Conservation (phyloP, 2,888 invertebrate species). For the Tanypteryx hageni region DNA sequence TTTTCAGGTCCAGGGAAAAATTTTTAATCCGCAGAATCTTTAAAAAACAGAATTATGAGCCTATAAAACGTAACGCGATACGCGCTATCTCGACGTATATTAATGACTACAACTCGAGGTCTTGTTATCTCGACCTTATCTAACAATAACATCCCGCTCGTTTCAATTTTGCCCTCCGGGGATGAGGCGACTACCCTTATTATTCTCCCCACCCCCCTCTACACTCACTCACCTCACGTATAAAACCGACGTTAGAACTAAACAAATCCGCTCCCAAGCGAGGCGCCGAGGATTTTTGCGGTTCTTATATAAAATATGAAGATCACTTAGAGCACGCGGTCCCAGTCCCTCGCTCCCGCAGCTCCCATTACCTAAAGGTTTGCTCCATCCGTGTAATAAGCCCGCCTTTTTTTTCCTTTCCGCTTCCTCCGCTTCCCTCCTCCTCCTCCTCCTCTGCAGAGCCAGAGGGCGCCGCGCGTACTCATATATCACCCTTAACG, state of each 20-base stretch:
- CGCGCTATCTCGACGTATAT: too few relatives aligned
- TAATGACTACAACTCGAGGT: too few relatives aligned
- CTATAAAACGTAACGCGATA: too few relatives aligned
- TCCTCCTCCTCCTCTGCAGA: background rate
- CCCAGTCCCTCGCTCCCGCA: background rate
- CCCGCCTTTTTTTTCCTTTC: background rate
- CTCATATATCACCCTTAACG: background rate
- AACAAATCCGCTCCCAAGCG: background rate
- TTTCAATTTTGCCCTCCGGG: background rate
- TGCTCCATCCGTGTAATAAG: conserved; percentile 28
- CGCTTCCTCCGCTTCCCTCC: background rate
- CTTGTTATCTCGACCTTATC: too few relatives aligned
- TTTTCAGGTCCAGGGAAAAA: too few relatives aligned
- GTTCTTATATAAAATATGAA: background rate
- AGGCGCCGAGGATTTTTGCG: background rate
- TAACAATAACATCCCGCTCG: background rate
- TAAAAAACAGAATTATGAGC: too few relatives aligned
- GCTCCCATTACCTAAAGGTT: conserved; percentile 1
- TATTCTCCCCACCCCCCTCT: too few relatives aligned
- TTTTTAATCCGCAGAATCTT: too few relatives aligned
- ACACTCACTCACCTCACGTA: background rate
- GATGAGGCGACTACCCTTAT: background rate
- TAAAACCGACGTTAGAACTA: background rate
- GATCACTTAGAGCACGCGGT: background rate
- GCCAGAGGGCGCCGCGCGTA: background rate